Conservation (phyloP, 2,797 vertebrate genomes). For the Ceryle rudis region DNA sequence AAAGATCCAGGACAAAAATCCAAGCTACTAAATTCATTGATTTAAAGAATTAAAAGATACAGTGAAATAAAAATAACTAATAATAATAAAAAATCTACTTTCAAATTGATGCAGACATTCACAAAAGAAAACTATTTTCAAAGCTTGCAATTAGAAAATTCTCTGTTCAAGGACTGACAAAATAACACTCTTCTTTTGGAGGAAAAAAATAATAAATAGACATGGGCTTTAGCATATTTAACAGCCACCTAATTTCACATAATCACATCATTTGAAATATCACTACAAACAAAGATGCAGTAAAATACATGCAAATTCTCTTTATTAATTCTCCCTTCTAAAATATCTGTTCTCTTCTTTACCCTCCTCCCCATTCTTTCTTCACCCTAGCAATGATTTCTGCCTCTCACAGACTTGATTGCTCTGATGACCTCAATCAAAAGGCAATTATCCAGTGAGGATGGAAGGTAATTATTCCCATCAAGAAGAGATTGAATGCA, state of each 20-base stretch:
- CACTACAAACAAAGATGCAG: background rate
- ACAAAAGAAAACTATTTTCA: background rate
- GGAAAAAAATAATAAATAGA: background rate
- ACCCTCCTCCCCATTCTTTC: slow-evolving; percentile 60
- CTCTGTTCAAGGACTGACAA: background rate
- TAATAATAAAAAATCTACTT: background rate
- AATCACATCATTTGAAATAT: background rate
- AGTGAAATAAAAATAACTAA: background rate
- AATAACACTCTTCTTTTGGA: background rate
- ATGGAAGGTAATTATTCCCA: slow-evolving; percentile 90
- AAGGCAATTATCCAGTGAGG: slow-evolving; percentile 92
- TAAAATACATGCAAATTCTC: slow-evolving; percentile 15
- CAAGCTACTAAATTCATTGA: background rate
- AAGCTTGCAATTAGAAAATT: background rate
- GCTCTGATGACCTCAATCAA: slow-evolving; percentile 98
- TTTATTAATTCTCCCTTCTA: slow-evolving; percentile 46
- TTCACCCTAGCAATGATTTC: slow-evolving; percentile 77
- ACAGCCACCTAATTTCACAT: background rate
- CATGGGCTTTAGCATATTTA: background rate
- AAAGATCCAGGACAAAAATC: background rate
- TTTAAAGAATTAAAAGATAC: background rate
- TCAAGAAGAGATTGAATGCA: slow-evolving; percentile 85
- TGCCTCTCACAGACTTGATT: slow-evolving; percentile 88
- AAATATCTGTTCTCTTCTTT: slow-evolving; percentile 48
- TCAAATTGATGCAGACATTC: background rate